Evolutionary conservation across 2,888 invertebrate species (phyloP), one percentile per base, ranked within the genome.

Genomic region (Hedya salicella): DNA sequence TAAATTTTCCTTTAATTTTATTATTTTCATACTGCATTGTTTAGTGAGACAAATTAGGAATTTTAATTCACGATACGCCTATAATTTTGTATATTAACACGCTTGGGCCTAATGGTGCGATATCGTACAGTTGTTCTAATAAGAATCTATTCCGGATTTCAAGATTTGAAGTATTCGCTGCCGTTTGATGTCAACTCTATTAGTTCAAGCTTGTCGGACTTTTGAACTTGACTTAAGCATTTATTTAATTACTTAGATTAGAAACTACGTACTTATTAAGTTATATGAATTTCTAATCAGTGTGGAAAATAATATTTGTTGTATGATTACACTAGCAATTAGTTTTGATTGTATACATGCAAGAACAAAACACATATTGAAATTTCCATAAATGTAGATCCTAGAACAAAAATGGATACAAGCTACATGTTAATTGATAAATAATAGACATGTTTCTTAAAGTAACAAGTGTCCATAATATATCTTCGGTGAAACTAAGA

Each of bases 1-100:
- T 86, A 87, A 85, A 78, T 75, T 77, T 75, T 73, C 73, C 70
- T 73, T 69, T 70, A 73, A 76, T 72, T 80, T 78, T 75, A 73
- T 71, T 70, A 77, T 75, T 79, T 81, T 76, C 73, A 73, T 71
- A 69, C 70, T 65, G n/a, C 71, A 71, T 78, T 74, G 78, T 73
- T 77, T 71, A 72, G 71, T 73, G 78, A 74, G 62, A 74, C 74
- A 69, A 79, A 78, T 81, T 73, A 71, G 67, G 71, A 69, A 72
- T 75, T 70, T 70, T 73, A 70, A 71, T 73, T 75, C 60, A 62
- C 66, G 57, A 68, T 70, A 69, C 25, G 60, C 19, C 53, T 68
- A 70, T 46, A 59, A 68, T 70, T 63, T 70, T 70, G 68, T 66
- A 62, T 57, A 40, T 67, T 61, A n/a, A 46, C 39, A 59, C 64